These are phyloP conservation scores for Melanchra persicariae DNA, from an alignment of 2,888 invertebrate genomes.

Conservation along the genomic window DNA sequence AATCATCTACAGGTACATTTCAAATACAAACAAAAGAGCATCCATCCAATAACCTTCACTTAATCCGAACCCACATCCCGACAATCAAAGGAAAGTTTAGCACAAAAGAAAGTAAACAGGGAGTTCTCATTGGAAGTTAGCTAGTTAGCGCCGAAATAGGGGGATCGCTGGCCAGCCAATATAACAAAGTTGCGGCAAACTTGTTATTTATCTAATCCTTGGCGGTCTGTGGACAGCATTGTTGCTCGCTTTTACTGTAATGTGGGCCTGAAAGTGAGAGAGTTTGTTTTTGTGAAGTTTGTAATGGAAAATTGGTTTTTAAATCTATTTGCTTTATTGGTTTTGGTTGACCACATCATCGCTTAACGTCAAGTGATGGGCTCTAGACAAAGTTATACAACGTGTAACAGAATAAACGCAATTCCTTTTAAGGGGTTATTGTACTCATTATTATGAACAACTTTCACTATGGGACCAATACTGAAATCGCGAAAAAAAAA, in stretches of 20 bases:
- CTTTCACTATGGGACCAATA: no score
- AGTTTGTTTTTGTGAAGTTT: constrained; percentile 40
- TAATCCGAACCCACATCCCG: constrained; percentile 63
- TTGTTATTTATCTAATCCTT: constrained; percentile 81
- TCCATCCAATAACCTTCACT: constrained; percentile 60
- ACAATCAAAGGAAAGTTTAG: constrained; percentile 74
- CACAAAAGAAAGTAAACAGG: constrained; percentile 83
- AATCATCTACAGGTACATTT: constrained; percentile 15
- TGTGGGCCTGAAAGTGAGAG: constrained; percentile 15
- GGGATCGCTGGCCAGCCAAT: constrained; percentile 75
- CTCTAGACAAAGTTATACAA: no score
- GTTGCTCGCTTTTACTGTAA: constrained; percentile 53
- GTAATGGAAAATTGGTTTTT: constrained; percentile 34
- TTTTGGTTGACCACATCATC: neutral
- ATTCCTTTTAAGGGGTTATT: no score
- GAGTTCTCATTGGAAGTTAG: constrained; percentile 76
- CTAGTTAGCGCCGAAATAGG: constrained; percentile 80
- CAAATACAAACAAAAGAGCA: constrained; percentile 50
- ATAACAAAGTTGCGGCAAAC: constrained; percentile 74
- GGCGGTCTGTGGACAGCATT: constrained; percentile 53
- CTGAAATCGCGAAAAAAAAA: no score
- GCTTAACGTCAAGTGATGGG: neutral
- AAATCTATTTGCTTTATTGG: constrained; percentile 2
- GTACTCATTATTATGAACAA: no score
- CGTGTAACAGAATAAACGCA: no score